phyloP scores from a whole-genome alignment of 1,140 invertebrate species.

The Sogatella furcifera region DNA sequence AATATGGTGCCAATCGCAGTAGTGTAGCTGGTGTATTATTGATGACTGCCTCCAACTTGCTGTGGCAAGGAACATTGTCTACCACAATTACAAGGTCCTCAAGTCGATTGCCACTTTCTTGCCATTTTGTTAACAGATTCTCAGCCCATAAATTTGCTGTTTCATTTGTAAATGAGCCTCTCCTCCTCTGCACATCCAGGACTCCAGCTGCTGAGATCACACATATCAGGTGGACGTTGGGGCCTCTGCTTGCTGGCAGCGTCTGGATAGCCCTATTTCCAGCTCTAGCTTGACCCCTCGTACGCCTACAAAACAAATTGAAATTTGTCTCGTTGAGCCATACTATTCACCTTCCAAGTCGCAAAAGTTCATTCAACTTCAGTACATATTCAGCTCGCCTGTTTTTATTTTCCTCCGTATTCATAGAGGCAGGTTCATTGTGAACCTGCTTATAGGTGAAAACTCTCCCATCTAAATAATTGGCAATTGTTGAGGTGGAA shows the following conservation, averaged over 20 bases:
- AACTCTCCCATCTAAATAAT: not conserved
- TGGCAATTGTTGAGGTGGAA: not conserved
- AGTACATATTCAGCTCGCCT: not conserved
- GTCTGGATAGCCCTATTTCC: not conserved
- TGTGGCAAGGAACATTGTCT: not conserved
- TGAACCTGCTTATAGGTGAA: not conserved
- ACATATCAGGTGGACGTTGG: not conserved
- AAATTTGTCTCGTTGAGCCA: not conserved
- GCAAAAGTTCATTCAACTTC: not conserved
- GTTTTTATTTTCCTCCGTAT: not conserved
- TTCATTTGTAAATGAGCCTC: no score
- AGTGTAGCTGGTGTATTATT: not conserved
- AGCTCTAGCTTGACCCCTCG: not conserved
- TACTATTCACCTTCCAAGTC: not conserved
- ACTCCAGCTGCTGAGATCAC: no score
- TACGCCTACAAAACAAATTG: constrained; percentile 2
- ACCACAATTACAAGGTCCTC: no score
- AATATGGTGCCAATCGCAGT: not conserved
- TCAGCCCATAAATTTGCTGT: no score
- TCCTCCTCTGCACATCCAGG: no score
- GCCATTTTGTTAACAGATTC: no score
- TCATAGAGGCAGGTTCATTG: not conserved
- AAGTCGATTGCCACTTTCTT: no score
- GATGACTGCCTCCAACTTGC: not conserved
- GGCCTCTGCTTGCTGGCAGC: not conserved